Base-by-base conservation (phyloP, 2,888 invertebrate species). In the Camponotus fellah region DNA sequence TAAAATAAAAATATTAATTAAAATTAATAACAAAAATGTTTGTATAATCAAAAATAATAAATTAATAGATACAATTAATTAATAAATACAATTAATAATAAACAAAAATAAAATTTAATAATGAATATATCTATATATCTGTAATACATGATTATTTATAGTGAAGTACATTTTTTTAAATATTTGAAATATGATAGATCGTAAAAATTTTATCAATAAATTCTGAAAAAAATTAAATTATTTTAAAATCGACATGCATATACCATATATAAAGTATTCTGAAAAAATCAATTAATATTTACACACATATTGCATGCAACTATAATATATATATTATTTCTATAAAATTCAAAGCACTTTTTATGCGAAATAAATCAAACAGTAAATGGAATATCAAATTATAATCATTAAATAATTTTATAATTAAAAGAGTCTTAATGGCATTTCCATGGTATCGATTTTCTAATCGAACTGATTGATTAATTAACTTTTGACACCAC, bases 1-100 rank as follows among this genome's bases (percentile, higher is more conserved):
- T n/a, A 53, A 83, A 85, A 84, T 40, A 81, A 71, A 37, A 79
- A 83, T 56, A 56, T 72, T 85, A 56, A 43, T 40, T 9, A 1
- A 79, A 81, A 69, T 64, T 49, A 58, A 58, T 81, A 65, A 2
- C 14, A 75, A 43, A 49, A 8, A 56, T n/a, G 26, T 46, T 71
- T 79, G 21, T 17, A n/a, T 3, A 60, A 46, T 14, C 3, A 53
- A 58, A 26, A 37, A 34, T 49, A 17, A 40, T 60, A 76, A 46
- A 76, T 53, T 32, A 14, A n/a, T 8, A 69, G 37, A 46, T 14
- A 26, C 26, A 40, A 58, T 58, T 46, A 26, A 3, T 53, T n/a
- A n/a, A n/a, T 8, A 69, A 49, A 46, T 14, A 26, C 26, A 40
- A 58, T 58, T 46, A 26, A 3, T 53, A 53, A 53, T 65, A 64